These are phyloP conservation scores for Halcyon badia DNA, from an alignment of 2,797 vertebrate species.

Conservation along the genomic window DNA sequence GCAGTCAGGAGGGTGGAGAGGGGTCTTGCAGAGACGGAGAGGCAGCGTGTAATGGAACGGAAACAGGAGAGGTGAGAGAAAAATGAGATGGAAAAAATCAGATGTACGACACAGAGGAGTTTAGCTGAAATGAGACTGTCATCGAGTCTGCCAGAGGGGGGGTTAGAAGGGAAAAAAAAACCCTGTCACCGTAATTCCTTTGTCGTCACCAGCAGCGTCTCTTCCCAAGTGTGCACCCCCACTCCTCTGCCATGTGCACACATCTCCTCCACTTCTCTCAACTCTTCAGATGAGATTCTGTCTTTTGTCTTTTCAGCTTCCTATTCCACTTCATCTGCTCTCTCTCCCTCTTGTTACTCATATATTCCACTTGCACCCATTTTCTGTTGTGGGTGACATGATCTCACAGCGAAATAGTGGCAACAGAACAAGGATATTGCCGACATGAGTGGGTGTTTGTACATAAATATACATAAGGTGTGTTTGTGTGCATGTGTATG, in stretches of 20 bases:
- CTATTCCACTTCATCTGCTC: not conserved
- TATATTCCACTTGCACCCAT: not conserved
- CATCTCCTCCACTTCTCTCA: not conserved
- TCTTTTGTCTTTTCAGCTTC: not conserved
- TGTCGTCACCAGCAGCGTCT: not conserved
- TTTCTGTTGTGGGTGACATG: not conserved
- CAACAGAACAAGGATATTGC: not conserved
- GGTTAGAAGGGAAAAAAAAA: constrained; percentile 17
- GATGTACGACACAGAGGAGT: constrained; percentile 36
- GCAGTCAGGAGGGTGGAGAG: not conserved
- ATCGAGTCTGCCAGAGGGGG: constrained; percentile 13
- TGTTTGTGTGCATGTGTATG: not conserved
- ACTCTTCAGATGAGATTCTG: not conserved
- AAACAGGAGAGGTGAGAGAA: constrained; percentile 73
- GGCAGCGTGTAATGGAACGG: constrained; percentile 39
- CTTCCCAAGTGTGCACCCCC: not conserved
- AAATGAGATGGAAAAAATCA: constrained; percentile 66
- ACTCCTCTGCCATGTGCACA: not conserved
- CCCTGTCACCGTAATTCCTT: not conserved
- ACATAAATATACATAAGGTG: not conserved
- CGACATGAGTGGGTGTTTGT: not conserved
- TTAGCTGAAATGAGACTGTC: constrained; percentile 60
- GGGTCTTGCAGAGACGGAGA: not conserved
- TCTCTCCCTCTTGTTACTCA: not conserved
- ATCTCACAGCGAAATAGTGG: not conserved